Evolutionary conservation across 2,888 invertebrate species (phyloP), one percentile per base, ranked within the genome.

Genomic region (Eristalis intricaria): DNA sequence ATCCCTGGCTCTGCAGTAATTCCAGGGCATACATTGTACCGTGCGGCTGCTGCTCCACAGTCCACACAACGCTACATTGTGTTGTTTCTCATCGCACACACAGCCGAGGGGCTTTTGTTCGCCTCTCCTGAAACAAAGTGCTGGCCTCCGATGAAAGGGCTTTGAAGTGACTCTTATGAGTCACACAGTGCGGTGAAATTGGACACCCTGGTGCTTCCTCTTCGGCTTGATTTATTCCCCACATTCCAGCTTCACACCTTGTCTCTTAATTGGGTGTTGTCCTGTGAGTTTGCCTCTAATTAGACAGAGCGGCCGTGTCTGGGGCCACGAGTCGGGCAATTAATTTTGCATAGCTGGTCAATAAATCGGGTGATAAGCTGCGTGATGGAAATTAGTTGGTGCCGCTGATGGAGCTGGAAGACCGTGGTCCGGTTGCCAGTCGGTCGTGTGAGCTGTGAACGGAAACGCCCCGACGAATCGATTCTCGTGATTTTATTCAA

Each of bases 1-100:
- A 76, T 73, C 69, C 61, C 58, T 50, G 19, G 69, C 69, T 65
- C 58, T 50, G 19, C 19, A 38, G 74, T 23, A 32, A 61, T 61
- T 69, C 69, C 26, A 26, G 26, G 13, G 50, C n/a, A 19, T 50
- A 19, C 50, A n/a, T 58, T 58, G 58, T 32, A 8, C 32, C 32
- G 32, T 32, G 32, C 32, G 8, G 32, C 32, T 10, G 32, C 32
- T 10, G 32, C 32, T 10, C 32, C 32, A 7, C 5, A 29, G 29
- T 29, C 35, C 35, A 11, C 1, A 38, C 13, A 38, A 11, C 11
- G 2, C 5, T 5, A 32, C 11, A 8, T 11, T 35, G 35, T 35
- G 38, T 5, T 11, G 38, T 38, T 13, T 13, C 38, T 38, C 38
- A 38, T 38, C 38, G 4, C 38, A 38, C 38, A 38, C 38, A 38